A percentile compares a stretch with the other conserved stretches of the same genome.
Conservation (phyloP, 2,113 vertebrate species). For the Charadrius vociferus region DNA sequence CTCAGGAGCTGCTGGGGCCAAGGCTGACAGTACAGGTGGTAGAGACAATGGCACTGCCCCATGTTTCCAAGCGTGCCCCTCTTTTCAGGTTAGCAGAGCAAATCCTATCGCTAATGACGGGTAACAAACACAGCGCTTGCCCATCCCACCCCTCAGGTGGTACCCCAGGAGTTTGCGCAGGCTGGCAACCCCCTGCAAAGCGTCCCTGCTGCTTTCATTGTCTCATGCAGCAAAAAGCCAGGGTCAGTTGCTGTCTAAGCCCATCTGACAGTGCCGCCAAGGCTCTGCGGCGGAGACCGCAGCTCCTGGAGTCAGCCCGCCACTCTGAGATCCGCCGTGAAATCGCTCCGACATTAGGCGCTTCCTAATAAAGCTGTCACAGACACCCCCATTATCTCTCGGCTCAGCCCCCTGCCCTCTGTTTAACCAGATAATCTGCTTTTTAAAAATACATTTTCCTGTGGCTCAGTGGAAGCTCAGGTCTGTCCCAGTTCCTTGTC, state of each 20-base stretch:
- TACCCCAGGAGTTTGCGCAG: fast-evolving
- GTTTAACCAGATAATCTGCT: slow-evolving; percentile 75
- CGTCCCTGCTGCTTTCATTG: neutral
- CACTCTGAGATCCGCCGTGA: slow-evolving; percentile 25
- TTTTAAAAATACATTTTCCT: slow-evolving; percentile 67
- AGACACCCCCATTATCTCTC: slow-evolving; percentile 48
- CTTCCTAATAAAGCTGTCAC: slow-evolving; percentile 73
- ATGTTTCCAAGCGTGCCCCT: fast-evolving
- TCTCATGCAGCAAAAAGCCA: neutral
- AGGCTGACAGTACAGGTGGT: no score
- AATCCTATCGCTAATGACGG: fast-evolving
- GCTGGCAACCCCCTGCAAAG: neutral
- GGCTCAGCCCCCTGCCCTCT: slow-evolving; percentile 67
- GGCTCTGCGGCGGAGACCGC: neutral
- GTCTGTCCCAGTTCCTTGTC: slow-evolving; percentile 56
- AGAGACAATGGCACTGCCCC: neutral
- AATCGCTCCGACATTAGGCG: slow-evolving; percentile 52
- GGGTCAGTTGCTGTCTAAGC: neutral
- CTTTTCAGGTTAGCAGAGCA: neutral
- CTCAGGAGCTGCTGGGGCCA: neutral
- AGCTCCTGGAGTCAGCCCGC: neutral
- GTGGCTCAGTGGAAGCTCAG: slow-evolving; percentile 47
- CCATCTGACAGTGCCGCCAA: neutral
- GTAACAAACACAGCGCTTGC: fast-evolving
- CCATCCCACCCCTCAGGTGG: neutral